Evolutionary conservation across 2,113 vertebrate genomes (phyloP), one percentile per base, ranked within the genome.

Genomic region (Lontra canadensis): DNA sequence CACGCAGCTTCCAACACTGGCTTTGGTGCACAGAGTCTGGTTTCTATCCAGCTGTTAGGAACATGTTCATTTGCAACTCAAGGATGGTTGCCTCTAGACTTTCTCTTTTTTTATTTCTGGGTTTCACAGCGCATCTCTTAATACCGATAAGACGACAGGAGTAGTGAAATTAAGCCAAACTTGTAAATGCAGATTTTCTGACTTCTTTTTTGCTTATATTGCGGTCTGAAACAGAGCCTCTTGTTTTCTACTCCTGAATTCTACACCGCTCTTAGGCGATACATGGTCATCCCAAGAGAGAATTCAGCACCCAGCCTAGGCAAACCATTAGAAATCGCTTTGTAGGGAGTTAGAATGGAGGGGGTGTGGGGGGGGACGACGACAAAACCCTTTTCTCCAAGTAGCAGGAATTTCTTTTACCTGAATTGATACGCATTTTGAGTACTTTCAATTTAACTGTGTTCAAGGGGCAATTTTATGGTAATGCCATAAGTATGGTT

Each of bases 381-480:
- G 39, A 18, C 55, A 44, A 31, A 52, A 36, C 21, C 4, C 82
- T 95, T 52, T 61, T 87, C 88, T 97, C 67, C 92, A 98, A 98
- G 78, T 61, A 98, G 93, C 87, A 98, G 84, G 92, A 79, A 79
- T 88, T 97, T 97, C 98, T 98, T 97, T 97, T 97, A 94, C 74
- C 90, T 97, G 84, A 95, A 85, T 97, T 98, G 93, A 97, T 96
- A 98, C 7, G 14, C 73, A 92, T 97, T 98, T 98, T 98, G 97
- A 89, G 52, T 73, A 92, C 96, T 97, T 98, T 96, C 49, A 88
- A 96, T 98, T 98, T 96, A 98, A 96, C 94, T 97, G 86, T 96
- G 89, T 98, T 98, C 98, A 98, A 98, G 91, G 90, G 95, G 63
- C 39, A 97, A 98, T 98, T 99, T 97, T 98, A 98, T 97, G 94